Percentiles rank a stretch among this genome's conserved stretches.
phyloP scores from a whole-genome alignment of 1,140 invertebrate genomes.

The Sipha flava region DNA sequence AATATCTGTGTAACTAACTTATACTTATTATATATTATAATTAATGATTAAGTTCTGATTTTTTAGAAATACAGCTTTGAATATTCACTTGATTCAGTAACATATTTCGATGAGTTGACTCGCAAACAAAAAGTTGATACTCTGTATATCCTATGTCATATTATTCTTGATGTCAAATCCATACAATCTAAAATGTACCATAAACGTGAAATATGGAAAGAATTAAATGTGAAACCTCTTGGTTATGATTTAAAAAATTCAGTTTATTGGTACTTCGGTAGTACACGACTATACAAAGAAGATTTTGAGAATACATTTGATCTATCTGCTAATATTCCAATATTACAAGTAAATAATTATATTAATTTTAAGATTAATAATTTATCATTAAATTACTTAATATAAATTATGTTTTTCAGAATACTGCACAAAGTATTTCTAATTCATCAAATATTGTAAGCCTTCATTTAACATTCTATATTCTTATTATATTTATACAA shows the following conservation, averaged over 20 bases:
- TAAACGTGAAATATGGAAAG: conserved; percentile 41
- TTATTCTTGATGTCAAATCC: neutral
- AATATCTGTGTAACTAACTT: no score
- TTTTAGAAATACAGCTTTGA: neutral
- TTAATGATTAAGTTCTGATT: no score
- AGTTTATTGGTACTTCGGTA: conserved; percentile 95
- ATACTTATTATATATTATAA: no score
- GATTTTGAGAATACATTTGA: conserved; percentile 47
- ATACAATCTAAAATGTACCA: neutral
- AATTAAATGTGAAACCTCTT: conserved; percentile 80
- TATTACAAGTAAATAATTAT: neutral
- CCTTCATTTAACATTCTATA: neutral
- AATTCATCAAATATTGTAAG: neutral
- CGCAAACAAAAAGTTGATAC: neutral
- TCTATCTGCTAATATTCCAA: no score
- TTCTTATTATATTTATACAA: no score
- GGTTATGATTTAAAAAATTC: conserved; percentile 82
- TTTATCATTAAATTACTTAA: neutral
- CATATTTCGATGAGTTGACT: conserved; percentile 1
- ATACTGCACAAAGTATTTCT: neutral
- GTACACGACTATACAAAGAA: conserved; percentile 67
- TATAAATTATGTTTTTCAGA: neutral
- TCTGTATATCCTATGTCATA: neutral
- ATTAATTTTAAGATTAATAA: no score
- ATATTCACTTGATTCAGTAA: neutral